Conservation (phyloP, 2,888 invertebrate species). For the Zygaena filipendulae region DNA sequence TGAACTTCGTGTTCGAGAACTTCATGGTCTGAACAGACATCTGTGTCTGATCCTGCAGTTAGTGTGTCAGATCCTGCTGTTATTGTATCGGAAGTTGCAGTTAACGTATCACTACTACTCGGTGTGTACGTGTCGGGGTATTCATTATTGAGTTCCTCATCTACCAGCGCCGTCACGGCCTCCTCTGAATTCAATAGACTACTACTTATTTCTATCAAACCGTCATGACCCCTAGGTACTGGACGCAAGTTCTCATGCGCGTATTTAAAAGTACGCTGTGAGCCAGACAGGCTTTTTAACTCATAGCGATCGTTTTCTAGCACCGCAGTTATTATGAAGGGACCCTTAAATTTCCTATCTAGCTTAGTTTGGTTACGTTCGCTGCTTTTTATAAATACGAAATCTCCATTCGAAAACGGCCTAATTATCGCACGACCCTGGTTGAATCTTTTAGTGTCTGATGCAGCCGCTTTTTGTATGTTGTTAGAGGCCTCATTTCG, state of each 20-base stretch:
- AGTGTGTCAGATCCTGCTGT: constrained; percentile 8
- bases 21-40: too few relatives aligned
- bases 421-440: too few relatives aligned
- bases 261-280: constrained; percentile 16
- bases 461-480: too few relatives aligned
- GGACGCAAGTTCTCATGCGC: constrained; percentile 15
- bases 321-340: constrained; percentile 11
- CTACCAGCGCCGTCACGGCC: constrained; percentile 12
- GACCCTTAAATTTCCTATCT: constrained; percentile 11
- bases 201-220: constrained; percentile 11
- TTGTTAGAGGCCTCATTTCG: too few relatives aligned
- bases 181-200: constrained; percentile 9
- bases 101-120: constrained; percentile 7
- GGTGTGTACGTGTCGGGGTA: constrained; percentile 1
- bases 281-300: constrained; percentile 12
- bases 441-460: too few relatives aligned
- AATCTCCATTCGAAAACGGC: too few relatives aligned
- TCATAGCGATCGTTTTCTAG: constrained; percentile 12
- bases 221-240: constrained; percentile 15
- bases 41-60: neutral
- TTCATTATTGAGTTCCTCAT: constrained; percentile 2
- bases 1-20: too few relatives aligned
- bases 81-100: constrained; percentile 9
- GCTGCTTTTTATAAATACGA: constrained; percentile 7
- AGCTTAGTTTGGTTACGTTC: constrained; percentile 11